Conservation (phyloP, 2,888 invertebrate species). For the Drosophila subsilvestris region DNA sequence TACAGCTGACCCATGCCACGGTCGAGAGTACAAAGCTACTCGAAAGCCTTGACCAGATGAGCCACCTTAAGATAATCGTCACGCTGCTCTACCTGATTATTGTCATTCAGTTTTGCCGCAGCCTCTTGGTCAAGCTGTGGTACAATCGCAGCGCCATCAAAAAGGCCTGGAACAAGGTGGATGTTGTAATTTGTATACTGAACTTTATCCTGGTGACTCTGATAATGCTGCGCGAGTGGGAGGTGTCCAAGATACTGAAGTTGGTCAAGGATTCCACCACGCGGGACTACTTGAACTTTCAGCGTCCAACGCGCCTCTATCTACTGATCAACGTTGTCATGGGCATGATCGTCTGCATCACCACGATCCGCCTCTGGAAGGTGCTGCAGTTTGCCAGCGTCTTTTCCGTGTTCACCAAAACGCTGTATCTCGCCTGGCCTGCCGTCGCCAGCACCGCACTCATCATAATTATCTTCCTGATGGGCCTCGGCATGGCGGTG, state of each 20-base stretch:
- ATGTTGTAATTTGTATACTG: constrained; percentile 67
- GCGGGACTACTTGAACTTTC: constrained; percentile 77
- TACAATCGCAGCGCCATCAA: constrained; percentile 49
- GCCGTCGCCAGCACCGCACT: constrained; percentile 60
- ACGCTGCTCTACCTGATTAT: constrained; percentile 66
- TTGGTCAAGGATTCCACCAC: constrained; percentile 64
- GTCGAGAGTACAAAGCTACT: constrained; percentile 72
- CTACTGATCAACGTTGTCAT: constrained; percentile 49
- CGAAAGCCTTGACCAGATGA: constrained; percentile 61
- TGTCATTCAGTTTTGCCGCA: constrained; percentile 62
- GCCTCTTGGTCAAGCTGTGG: constrained; percentile 60
- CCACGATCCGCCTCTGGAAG: constrained; percentile 82
- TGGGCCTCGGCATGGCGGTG: constrained; percentile 67
- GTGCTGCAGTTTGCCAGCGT: constrained; percentile 78
- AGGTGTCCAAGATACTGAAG: constrained; percentile 56
- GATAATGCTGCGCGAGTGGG: constrained; percentile 50
- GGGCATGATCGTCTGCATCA: constrained; percentile 75
- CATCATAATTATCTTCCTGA: constrained; percentile 67
- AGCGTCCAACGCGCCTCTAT: constrained; percentile 64
- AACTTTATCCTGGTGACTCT: constrained; percentile 56
- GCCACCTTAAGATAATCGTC: constrained; percentile 44
- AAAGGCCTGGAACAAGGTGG: constrained; percentile 75
- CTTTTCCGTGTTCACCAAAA: constrained; percentile 77
- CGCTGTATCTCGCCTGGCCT: constrained; percentile 61
- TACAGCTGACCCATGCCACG: constrained; percentile 47